Evolutionary conservation across 2,797 vertebrate genomes (phyloP).

Genomic region (Sparus aurata): DNA sequence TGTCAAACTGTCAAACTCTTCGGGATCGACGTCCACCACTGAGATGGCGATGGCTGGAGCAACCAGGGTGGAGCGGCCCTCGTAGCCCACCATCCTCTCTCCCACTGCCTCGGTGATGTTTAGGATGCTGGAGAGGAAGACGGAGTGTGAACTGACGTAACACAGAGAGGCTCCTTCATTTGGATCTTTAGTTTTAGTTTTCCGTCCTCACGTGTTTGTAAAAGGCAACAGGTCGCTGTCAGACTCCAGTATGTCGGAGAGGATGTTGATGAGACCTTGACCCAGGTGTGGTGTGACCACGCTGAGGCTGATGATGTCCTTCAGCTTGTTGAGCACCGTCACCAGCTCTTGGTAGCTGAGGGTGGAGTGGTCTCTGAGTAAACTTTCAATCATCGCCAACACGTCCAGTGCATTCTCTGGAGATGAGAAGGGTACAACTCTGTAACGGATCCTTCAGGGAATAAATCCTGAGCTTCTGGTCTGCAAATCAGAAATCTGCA

Average conservation of each 20-base stretch:
- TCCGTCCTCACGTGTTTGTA: conserved; percentile 86
- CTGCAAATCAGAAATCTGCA: background rate
- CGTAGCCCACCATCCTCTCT: conserved; percentile 84
- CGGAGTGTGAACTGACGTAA: background rate
- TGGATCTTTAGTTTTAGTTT: background rate
- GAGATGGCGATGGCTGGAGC: conserved; percentile 82
- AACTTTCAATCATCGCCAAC: conserved; percentile 84
- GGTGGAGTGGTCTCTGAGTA: conserved; percentile 75
- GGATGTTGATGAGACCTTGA: conserved; percentile 82
- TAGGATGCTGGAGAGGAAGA: conserved; percentile 85
- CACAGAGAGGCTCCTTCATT: background rate
- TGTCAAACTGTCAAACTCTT: conserved; percentile 81
- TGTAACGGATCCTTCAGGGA: background rate
- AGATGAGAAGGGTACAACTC: background rate
- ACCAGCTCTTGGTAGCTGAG: conserved; percentile 80
- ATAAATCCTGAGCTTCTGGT: background rate
- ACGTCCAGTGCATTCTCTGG: conserved; percentile 88
- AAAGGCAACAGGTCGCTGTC: conserved; percentile 80
- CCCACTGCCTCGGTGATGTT: conserved; percentile 88
- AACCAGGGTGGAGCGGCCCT: conserved; percentile 76
- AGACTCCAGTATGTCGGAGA: conserved; percentile 85
- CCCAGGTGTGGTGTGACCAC: conserved; percentile 82
- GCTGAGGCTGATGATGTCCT: conserved; percentile 78
- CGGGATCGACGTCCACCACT: conserved; percentile 80
- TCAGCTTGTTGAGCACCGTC: conserved; percentile 86